phyloP scores from a whole-genome alignment of 2,113 vertebrate genomes.

The Scytalopus superciliaris region DNA sequence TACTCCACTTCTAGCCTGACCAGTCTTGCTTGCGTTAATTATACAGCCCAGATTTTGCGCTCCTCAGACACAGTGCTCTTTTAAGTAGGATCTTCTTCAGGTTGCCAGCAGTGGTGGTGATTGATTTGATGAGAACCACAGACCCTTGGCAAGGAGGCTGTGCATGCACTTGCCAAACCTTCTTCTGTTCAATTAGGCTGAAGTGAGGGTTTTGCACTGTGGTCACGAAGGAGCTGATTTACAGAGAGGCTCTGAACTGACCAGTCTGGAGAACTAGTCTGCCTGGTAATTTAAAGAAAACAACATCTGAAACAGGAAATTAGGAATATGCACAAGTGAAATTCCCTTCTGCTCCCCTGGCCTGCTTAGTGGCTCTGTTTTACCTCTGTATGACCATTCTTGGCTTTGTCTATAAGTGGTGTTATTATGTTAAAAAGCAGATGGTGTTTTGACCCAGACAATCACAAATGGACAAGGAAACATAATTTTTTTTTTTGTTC shows the following conservation, averaged over 20 bases:
- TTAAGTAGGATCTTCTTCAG: background rate
- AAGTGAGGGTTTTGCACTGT: conserved; percentile 47
- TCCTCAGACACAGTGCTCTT: background rate
- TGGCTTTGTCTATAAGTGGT: background rate
- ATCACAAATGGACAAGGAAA: background rate
- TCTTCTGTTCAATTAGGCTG: background rate
- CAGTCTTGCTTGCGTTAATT: background rate
- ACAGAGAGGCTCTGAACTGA: conserved; percentile 11
- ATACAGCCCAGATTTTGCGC: background rate
- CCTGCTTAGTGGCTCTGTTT: background rate
- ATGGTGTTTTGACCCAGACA: background rate
- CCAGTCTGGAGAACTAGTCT: background rate
- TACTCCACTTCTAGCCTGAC: background rate
- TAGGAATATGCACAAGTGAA: background rate
- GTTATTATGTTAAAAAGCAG: background rate
- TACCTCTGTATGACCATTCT: background rate
- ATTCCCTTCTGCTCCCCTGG: background rate
- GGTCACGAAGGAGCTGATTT: conserved; percentile 29
- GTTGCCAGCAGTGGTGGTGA: background rate
- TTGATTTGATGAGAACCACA: conserved; percentile 61
- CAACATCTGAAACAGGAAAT: conserved; percentile 10
- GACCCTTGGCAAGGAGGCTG: conserved; percentile 36
- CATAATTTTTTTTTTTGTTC: background rate
- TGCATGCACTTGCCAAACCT: conserved; percentile 33
- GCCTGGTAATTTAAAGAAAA: conserved; percentile 45